Base-by-base conservation (phyloP, 2,797 vertebrate genomes). In the Lophius americanus region DNA sequence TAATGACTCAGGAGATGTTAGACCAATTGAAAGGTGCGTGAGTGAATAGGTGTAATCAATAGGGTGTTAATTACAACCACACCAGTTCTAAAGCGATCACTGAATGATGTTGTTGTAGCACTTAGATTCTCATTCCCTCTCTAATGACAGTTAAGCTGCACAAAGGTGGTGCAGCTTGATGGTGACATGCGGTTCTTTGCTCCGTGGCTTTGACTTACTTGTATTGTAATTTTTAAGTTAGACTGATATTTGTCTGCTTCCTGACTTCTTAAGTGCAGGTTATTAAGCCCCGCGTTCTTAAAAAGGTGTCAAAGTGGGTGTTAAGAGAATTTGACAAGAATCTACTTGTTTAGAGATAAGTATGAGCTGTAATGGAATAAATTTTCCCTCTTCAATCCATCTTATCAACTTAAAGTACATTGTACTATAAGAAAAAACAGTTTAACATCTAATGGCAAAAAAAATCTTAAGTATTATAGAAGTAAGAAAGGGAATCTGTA, bases 111-210 rank as follows among this genome's bases (percentile, higher is more conserved):
- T 68, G 42, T n/a, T 64, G 35, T 23, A 14, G 43, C 70, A 52
- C 57, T 35, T 49, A 35, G 32, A 49, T 57, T 59, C 46, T 55
- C 62, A 76, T 66, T 70, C 50, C 66, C 8, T 52, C 68, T 73
- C 55, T 65, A 70, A 70, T 80, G 55, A 46, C 23, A 23, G 23
- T 23, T 23, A 23, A 23, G 23, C 23, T 5, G 54, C 35, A 49
- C n/a, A 36, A 3, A 14, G 46, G 23, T 48, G 10, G 1, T 23
- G 49, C 13, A 3, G 12, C 6, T 54, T 23, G 42, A 12, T 51
- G 8, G 54, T 39, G 51, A 60, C 9, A 13, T 46, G 50, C 6
- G 35, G 13, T 47, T 43, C 32, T 35, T 46, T 23, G 23, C 4
- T 62, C 2, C 46, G 4, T 51, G 12, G 14, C 8, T 41, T 50